These are phyloP conservation scores for Sesamia nonagrioides DNA, from an alignment of 1,140 invertebrate species.

Conservation along the genomic window DNA sequence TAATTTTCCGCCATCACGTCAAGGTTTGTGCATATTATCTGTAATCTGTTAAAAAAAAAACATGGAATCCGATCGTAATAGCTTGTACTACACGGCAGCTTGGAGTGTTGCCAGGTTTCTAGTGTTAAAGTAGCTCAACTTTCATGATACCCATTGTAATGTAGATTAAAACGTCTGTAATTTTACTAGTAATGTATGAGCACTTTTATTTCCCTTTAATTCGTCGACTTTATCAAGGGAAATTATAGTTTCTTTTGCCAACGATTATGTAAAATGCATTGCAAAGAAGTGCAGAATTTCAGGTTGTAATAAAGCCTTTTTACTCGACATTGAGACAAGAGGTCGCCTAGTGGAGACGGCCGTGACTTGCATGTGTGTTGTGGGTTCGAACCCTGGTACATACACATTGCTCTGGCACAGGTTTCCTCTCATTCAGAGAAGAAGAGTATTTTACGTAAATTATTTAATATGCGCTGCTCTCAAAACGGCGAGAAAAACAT, in stretches of 20 bases:
- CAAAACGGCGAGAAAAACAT: too few species aligned
- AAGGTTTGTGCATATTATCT: conserved; percentile 4
- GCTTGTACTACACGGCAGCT: conserved; percentile 49
- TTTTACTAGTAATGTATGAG: conserved; percentile 36
- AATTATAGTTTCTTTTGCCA: conserved; percentile 41
- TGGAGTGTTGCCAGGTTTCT: conserved; percentile 53
- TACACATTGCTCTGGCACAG: too few species aligned
- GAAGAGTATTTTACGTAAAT: too few species aligned
- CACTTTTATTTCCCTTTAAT: conserved; percentile 39
- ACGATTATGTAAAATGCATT: not conserved
- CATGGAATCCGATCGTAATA: conserved; percentile 39
- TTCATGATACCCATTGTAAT: conserved; percentile 47
- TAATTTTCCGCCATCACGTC: conserved; percentile 12
- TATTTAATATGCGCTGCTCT: too few species aligned
- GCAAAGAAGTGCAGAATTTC: not conserved
- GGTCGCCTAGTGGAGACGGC: too few species aligned
- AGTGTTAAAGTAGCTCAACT: conserved; percentile 52
- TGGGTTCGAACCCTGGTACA: too few species aligned
- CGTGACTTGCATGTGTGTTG: too few species aligned
- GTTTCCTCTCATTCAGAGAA: too few species aligned
- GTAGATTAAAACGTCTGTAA: conserved; percentile 37
- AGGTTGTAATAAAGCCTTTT: conserved; percentile 4
- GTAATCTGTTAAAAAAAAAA: conserved; percentile 4
- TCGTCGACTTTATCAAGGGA: conserved; percentile 14
- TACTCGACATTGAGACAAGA: not conserved